Percentiles rank a stretch among this genome's conserved stretches.
phyloP scores from a whole-genome alignment of 37 sponge, comb jelly and placozoan genomes.

The Ianthella basta region DNA sequence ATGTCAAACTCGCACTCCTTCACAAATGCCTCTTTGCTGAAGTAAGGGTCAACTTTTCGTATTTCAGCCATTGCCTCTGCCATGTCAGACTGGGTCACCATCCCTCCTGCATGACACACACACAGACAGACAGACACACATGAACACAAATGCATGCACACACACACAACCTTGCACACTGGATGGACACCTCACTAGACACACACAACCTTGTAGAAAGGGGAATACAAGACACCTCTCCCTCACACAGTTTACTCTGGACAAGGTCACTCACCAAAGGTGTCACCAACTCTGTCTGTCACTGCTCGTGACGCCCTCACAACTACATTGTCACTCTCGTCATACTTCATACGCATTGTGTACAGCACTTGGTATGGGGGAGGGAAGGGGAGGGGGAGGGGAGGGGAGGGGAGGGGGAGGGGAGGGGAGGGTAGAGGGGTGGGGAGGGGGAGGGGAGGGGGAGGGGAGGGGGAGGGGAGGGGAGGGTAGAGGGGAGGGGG shows the following conservation, averaged over 20 bases:
- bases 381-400: neutral
- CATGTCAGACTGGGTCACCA: constrained; percentile 77
- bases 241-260: too few relatives aligned
- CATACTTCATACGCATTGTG: constrained; percentile 77
- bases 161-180: too few relatives aligned
- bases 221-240: too few relatives aligned
- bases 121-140: too few relatives aligned
- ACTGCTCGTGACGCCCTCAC: constrained; percentile 74
- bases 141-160: too few relatives aligned
- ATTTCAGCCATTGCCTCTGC: constrained; percentile 81
- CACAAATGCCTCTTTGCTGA: constrained; percentile 76
- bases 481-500: too few relatives aligned
- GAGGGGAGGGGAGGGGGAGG: neutral
- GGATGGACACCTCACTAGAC: too few relatives aligned
- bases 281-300: constrained; percentile 78
- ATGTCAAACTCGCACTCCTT: constrained; percentile 74
- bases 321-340: constrained; percentile 91
- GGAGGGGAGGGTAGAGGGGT: too few relatives aligned
- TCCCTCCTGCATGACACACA: constrained; percentile 35
- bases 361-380: constrained; percentile 56
- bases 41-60: constrained; percentile 78
- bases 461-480: too few relatives aligned
- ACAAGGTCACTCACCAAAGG: constrained; percentile 33
- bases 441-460: neutral
- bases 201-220: too few relatives aligned